Evolutionary conservation across 2,113 vertebrate genomes (phyloP).

Genomic region (Trinectes maculatus): DNA sequence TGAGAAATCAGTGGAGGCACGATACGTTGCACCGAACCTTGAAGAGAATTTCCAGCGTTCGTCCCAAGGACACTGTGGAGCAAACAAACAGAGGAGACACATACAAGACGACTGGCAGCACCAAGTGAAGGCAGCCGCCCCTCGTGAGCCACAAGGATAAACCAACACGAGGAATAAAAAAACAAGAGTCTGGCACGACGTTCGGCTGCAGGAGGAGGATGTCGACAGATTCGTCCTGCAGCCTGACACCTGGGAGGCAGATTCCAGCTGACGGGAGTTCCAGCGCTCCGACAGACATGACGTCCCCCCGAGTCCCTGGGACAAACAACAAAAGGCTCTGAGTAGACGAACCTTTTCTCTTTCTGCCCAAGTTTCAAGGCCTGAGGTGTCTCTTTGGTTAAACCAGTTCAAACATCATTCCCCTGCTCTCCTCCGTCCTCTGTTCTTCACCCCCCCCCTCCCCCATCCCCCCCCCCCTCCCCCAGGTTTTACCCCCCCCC

Average conservation of each 20-base stretch:
- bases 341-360: conserved; percentile 40
- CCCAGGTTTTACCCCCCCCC: too few species aligned
- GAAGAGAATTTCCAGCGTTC: not conserved
- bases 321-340: conserved; percentile 54
- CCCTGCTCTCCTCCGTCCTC: conserved; percentile 11
- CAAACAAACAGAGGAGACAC: not conserved
- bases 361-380: conserved; percentile 42
- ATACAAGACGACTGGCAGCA: conserved; percentile 4
- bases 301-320: conserved; percentile 29
- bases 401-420: conserved; percentile 20
- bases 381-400: conserved; percentile 38
- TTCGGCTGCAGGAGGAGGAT: conserved; percentile 27
- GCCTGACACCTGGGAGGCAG: conserved; percentile 54
- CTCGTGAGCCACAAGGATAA: conserved; percentile 36
- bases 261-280: conserved; percentile 41
- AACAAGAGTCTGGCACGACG: too few species aligned
- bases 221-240: conserved; percentile 30
- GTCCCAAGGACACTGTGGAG: not conserved
- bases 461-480: too few species aligned
- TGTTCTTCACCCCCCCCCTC: conserved; percentile 12
- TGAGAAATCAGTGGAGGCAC: not conserved
- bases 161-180: conserved; percentile 32
- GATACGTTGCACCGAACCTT: not conserved
- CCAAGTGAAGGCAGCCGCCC: conserved; percentile 23
- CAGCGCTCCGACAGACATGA: conserved; percentile 33